Conservation (phyloP, 2,888 invertebrate species). For the Hypselothyrea guttata region DNA sequence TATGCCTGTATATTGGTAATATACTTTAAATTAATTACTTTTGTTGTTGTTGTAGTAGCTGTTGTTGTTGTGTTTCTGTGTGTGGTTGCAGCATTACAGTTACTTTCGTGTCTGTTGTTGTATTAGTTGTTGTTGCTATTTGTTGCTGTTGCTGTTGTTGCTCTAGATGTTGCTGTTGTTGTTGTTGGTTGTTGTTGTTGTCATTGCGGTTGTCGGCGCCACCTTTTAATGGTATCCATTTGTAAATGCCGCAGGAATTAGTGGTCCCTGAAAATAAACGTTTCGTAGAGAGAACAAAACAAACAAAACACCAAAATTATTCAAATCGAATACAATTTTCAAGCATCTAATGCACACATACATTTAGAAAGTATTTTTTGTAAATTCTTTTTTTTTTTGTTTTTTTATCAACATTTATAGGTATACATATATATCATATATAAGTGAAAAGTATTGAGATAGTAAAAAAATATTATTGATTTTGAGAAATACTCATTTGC, state of each 20-base stretch:
- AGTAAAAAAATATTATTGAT: conserved; percentile 37
- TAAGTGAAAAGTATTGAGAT: conserved; percentile 52
- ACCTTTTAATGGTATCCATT: conserved; percentile 94
- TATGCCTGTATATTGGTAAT: conserved; percentile 29
- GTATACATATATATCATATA: conserved; percentile 33
- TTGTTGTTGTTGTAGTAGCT: conserved; percentile 25
- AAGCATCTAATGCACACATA: conserved; percentile 67
- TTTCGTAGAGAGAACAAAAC: conserved; percentile 60
- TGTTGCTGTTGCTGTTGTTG: conserved; percentile 44
- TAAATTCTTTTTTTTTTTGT: no score
- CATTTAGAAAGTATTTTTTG: conserved; percentile 30
- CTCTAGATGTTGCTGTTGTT: conserved; percentile 32
- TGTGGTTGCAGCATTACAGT: conserved; percentile 61
- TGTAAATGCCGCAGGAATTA: conserved; percentile 99
- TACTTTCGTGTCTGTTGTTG: conserved; percentile 43
- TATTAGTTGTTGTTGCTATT: conserved; percentile 37
- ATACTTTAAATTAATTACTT: conserved; percentile 48
- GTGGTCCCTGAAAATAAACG: conserved; percentile 89
- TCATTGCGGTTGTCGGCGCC: conserved; percentile 77
- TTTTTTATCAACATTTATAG: conserved; percentile 45
- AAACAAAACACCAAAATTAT: conserved; percentile 66
- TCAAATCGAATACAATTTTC: conserved; percentile 59
- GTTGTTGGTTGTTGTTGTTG: conserved; percentile 56
- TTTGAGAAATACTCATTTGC: conserved; percentile 8
- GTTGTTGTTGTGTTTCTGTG: conserved; percentile 31